Evolutionary conservation across 2,888 invertebrate genomes (phyloP).

Genomic region (Cheilosia vulpina): DNA sequence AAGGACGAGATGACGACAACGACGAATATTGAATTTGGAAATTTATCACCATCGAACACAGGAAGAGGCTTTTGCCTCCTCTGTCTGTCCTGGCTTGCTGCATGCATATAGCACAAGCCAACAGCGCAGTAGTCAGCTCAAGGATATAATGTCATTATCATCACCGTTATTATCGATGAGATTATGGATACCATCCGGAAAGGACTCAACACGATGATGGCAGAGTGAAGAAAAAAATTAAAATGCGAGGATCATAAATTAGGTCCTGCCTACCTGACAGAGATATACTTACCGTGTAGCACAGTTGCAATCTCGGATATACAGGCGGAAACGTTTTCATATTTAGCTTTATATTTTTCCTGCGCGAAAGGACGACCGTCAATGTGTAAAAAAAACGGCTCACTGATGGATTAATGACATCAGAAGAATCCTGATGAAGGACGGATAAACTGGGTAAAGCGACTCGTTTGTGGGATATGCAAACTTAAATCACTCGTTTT

Average conservation of each 20-base stretch:
- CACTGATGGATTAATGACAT: slow-evolving; percentile 54
- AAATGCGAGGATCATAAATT: slow-evolving; percentile 56
- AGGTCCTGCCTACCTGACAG: slow-evolving; percentile 44
- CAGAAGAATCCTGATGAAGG: slow-evolving; percentile 11
- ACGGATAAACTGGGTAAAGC: slow-evolving; percentile 10
- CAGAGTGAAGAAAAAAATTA: slow-evolving; percentile 13
- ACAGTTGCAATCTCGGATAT: slow-evolving; percentile 38
- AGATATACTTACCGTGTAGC: background rate
- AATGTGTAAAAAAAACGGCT: slow-evolving; percentile 33
- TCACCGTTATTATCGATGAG: slow-evolving; percentile 62
- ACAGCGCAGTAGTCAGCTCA: slow-evolving; percentile 9
- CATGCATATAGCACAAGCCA: background rate
- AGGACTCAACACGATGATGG: slow-evolving; percentile 29
- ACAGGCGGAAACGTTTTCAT: slow-evolving; percentile 28
- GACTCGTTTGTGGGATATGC: slow-evolving; percentile 18
- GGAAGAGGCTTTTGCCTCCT: background rate
- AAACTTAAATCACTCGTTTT: slow-evolving; percentile 5
- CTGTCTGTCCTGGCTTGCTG: background rate
- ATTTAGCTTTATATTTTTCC: background rate
- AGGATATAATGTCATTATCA: slow-evolving; percentile 68
- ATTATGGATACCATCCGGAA: slow-evolving; percentile 60
- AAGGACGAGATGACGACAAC: slow-evolving; percentile 49
- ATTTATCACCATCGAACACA: slow-evolving; percentile 59
- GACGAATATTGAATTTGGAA: slow-evolving; percentile 71
- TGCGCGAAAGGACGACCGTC: slow-evolving; percentile 22